Conservation (phyloP, 2,888 invertebrate genomes). For the Apodemia zela region DNA sequence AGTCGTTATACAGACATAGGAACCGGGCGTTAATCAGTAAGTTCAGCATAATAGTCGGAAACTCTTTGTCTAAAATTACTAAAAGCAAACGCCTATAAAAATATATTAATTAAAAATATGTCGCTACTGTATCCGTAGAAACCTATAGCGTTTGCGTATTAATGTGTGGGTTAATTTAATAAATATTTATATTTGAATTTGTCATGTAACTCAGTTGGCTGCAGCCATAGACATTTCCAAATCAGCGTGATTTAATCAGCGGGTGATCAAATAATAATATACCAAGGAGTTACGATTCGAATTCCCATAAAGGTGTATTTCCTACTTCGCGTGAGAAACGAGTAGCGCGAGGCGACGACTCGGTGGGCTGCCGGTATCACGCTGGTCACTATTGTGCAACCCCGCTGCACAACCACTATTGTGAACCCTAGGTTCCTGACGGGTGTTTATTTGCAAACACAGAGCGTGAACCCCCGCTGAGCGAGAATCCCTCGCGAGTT, state of each 20-base stretch:
- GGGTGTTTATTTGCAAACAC: slow-evolving; percentile 79
- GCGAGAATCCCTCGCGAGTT: slow-evolving; percentile 39
- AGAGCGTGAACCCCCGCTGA: slow-evolving; percentile 55
- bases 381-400: slow-evolving; percentile 62
- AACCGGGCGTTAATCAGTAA: too few relatives aligned
- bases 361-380: slow-evolving; percentile 47
- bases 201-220: slow-evolving; percentile 28
- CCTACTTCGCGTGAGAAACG: slow-evolving; percentile 65
- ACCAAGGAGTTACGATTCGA: slow-evolving; percentile 30
- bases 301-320: slow-evolving; percentile 46
- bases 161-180: slow-evolving; percentile 8
- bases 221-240: slow-evolving; percentile 25
- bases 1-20: too few relatives aligned
- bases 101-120: too few relatives aligned
- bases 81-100: too few relatives aligned
- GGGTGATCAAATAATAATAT: slow-evolving; percentile 31
- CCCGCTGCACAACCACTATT: slow-evolving; percentile 40
- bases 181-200: slow-evolving; percentile 20
- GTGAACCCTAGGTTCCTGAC: slow-evolving; percentile 50
- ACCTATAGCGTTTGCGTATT: too few relatives aligned
- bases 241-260: slow-evolving; percentile 27
- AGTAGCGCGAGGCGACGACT: slow-evolving; percentile 36
- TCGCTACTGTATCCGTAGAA: too few relatives aligned
- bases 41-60: too few relatives aligned
- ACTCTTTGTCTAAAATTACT: too few relatives aligned